A percentile compares a stretch with the other conserved stretches of the same genome.
These are phyloP conservation scores for Polyodon spathula DNA, from an alignment of 2,113 vertebrate genomes.

Conservation along the genomic window DNA sequence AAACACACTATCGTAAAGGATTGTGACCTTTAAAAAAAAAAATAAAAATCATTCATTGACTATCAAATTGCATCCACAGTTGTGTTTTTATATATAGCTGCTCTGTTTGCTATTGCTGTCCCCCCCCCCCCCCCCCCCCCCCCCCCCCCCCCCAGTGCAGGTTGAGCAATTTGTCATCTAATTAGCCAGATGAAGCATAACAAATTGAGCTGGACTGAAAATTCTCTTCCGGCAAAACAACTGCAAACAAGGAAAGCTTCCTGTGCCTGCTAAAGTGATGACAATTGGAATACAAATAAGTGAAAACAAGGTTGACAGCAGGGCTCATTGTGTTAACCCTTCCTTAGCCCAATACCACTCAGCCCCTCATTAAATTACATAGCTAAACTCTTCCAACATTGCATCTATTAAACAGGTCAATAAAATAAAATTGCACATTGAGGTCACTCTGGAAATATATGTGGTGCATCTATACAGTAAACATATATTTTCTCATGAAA, in stretches of 20 bases:
- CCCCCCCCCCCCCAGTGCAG: no score
- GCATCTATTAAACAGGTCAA: slow-evolving; percentile 21
- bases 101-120: slow-evolving; percentile 36
- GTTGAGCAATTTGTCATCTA: slow-evolving; percentile 56
- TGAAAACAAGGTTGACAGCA: slow-evolving; percentile 65
- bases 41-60: not conserved
- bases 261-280: slow-evolving; percentile 63
- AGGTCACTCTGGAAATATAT: slow-evolving; percentile 9
- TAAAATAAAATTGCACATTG: not conserved
- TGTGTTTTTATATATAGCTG: not conserved
- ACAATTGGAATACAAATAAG: slow-evolving; percentile 66
- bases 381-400: slow-evolving; percentile 30
- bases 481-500: no score
- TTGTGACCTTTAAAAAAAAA: no score
- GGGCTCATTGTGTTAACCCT: no score
- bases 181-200: slow-evolving; percentile 57
- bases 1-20: no score
- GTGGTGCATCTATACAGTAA: no score
- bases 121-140: slow-evolving; percentile 43
- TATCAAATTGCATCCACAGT: not conserved
- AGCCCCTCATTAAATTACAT: slow-evolving; percentile 22
- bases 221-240: slow-evolving; percentile 64
- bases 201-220: slow-evolving; percentile 57
- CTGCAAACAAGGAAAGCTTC: slow-evolving; percentile 58
- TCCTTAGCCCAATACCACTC: slow-evolving; percentile 8